phyloP scores from a whole-genome alignment of 2,888 invertebrate genomes.

The Dasysyrphus tricinctus region DNA sequence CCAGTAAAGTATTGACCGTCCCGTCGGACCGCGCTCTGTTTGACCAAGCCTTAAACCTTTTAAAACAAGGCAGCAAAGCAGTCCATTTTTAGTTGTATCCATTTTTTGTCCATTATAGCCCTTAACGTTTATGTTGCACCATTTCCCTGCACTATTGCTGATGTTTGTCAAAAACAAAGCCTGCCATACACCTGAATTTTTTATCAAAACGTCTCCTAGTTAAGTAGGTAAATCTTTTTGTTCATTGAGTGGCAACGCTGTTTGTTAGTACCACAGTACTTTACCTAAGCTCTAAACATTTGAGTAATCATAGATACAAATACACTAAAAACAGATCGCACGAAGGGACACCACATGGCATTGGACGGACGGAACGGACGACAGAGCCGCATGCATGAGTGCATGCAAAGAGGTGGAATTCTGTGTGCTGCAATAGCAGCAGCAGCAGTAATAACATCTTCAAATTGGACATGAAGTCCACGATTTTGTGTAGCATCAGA shows the following conservation, averaged over 20 bases:
- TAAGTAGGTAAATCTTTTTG: neutral
- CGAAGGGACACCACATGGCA: constrained; percentile 62
- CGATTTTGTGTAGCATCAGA: constrained; percentile 69
- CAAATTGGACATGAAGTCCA: constrained; percentile 76
- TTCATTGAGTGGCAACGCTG: neutral
- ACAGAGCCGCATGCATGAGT: constrained; percentile 38
- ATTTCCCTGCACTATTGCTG: no score
- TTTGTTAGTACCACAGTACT: neutral
- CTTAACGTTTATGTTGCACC: no score
- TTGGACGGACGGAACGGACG: neutral
- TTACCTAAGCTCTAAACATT: neutral
- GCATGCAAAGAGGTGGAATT: constrained; percentile 39
- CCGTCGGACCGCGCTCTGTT: no score
- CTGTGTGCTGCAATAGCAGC: constrained; percentile 29
- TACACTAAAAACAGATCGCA: constrained; percentile 56
- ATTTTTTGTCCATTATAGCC: no score
- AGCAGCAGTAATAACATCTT: constrained; percentile 72
- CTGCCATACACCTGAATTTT: no score
- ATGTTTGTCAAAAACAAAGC: no score
- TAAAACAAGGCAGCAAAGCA: no score
- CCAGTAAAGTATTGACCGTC: no score
- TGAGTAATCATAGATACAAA: constrained; percentile 63
- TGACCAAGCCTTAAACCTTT: no score
- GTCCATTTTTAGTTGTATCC: no score
- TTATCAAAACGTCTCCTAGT: neutral